These are phyloP conservation scores for Amazona vittata DNA, from an alignment of 2,113 vertebrate species.

Conservation along the genomic window DNA sequence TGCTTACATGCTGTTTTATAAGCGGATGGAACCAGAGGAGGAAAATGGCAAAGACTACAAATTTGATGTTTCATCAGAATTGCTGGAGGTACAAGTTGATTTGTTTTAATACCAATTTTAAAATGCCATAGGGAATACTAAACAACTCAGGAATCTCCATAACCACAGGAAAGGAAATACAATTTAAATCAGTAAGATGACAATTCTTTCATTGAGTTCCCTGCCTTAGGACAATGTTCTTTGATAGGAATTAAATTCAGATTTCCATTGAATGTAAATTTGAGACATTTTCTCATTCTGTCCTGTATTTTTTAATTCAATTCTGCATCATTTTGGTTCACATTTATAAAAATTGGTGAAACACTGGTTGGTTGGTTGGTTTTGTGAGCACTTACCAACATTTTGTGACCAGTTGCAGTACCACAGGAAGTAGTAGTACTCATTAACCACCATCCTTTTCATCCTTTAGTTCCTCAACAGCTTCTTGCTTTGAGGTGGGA, in stretches of 20 bases:
- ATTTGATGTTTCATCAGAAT: slow-evolving; percentile 96
- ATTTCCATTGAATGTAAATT: neutral
- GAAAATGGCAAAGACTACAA: slow-evolving; percentile 94
- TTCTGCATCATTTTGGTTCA: neutral
- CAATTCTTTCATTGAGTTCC: neutral
- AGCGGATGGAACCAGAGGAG: slow-evolving; percentile 95
- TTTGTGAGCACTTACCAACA: neutral
- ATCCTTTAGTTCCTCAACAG: neutral
- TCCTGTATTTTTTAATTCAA: neutral
- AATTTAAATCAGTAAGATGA: neutral
- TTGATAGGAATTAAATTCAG: neutral
- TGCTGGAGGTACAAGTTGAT: slow-evolving; percentile 88
- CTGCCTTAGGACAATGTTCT: neutral
- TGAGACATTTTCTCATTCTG: neutral
- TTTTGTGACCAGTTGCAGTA: neutral
- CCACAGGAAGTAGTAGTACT: neutral
- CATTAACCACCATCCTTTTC: neutral
- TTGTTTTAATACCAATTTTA: slow-evolving; percentile 47
- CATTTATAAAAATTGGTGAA: neutral
- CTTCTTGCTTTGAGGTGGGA: neutral
- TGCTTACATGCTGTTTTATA: slow-evolving; percentile 99
- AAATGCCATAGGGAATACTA: neutral
- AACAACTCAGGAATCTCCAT: neutral
- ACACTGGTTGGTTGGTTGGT: neutral
- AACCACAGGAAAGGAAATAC: neutral